Conservation (phyloP, 2,113 vertebrate species). For the Ophthalmolycus amberensis region DNA sequence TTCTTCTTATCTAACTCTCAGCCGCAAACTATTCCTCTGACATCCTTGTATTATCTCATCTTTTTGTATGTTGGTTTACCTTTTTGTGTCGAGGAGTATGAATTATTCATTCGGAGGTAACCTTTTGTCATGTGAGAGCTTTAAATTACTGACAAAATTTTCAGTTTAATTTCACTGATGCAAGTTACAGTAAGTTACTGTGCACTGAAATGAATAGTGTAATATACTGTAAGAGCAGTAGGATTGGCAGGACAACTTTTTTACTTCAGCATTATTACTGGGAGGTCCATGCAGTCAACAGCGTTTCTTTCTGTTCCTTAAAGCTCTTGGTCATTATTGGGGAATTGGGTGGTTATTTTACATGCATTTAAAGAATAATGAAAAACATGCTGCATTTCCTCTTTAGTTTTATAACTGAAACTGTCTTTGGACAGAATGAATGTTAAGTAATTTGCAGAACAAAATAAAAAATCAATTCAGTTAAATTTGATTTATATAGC, state of each 20-base stretch:
- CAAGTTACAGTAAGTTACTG: neutral
- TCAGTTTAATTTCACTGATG: neutral
- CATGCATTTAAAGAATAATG: slow-evolving; percentile 3
- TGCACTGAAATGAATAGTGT: neutral
- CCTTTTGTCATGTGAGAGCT: neutral
- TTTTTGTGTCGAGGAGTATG: neutral
- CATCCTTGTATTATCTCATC: neutral
- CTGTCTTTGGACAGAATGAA: neutral
- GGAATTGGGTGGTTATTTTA: slow-evolving; percentile 12
- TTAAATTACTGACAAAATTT: neutral
- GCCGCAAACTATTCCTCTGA: neutral
- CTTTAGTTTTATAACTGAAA: neutral
- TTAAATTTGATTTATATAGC: neutral
- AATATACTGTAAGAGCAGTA: neutral
- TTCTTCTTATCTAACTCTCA: neutral
- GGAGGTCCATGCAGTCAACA: neutral
- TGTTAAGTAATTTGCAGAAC: slow-evolving; percentile 1
- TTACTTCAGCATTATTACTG: slow-evolving; percentile 10
- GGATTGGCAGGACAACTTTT: neutral
- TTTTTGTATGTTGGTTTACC: neutral
- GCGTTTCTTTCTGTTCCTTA: slow-evolving; percentile 6
- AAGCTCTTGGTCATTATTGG: neutral
- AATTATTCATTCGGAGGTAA: neutral
- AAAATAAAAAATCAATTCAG: neutral
- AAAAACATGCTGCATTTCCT: neutral